phyloP scores from a whole-genome alignment of 2,113 vertebrate genomes.

The rabbit (Oryctolagus cuniculus) region mOryCun1.1 NC_091436.1:132821501-132822000 shows the following conservation, averaged over 20 bases:
- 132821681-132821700: too few species aligned
- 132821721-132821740: not conserved
- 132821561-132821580: too few species aligned
- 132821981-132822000: not conserved
- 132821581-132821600: too few species aligned
- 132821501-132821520: too few species aligned
- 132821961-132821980: not conserved
- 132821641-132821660: too few species aligned
- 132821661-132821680: too few species aligned
- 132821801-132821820: not conserved
- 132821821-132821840: not conserved
- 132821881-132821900: not conserved
- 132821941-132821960: too few species aligned
- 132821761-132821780: not conserved
- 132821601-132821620: too few species aligned
- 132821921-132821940: not conserved
- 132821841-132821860: fast-evolving
- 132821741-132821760: not conserved
- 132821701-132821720: not conserved
- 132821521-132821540: too few species aligned
- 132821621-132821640: too few species aligned
- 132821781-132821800: not conserved
- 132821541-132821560: too few species aligned
- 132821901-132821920: not conserved
- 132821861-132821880: not conserved